phyloP scores from a whole-genome alignment of 2,113 vertebrate genomes.

The Eurystomus gularis region DNA sequence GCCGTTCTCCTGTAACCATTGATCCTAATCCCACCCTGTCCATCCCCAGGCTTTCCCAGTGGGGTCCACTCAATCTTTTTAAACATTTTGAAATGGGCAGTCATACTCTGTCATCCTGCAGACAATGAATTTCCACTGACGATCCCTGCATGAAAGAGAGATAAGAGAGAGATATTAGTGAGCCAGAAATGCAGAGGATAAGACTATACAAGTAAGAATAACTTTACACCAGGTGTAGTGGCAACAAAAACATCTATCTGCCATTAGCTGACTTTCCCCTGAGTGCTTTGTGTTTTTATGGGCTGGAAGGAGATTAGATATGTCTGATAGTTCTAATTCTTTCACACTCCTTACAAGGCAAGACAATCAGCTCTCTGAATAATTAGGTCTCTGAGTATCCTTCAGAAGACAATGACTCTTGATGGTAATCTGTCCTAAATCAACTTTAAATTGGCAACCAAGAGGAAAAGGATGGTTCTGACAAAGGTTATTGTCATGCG shows the following conservation, averaged over 20 bases:
- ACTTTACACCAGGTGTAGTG: not conserved
- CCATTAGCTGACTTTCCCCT: not conserved
- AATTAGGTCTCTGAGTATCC: not conserved
- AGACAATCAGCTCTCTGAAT: not conserved
- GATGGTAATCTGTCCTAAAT: not conserved
- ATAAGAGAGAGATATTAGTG: not conserved
- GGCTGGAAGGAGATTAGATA: not conserved
- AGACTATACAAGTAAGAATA: not conserved
- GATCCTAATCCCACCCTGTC: not conserved
- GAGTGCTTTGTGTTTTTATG: not conserved
- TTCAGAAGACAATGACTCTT: not conserved
- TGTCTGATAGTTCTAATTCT: not conserved
- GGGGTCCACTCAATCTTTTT: constrained; percentile 6
- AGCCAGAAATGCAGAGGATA: not conserved
- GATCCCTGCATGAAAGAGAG: constrained; percentile 83
- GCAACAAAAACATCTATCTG: not conserved
- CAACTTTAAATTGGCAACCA: not conserved
- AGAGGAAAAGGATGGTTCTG: not conserved
- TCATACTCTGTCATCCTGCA: constrained; percentile 96
- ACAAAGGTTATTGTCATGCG: not conserved
- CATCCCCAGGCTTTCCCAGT: not conserved
- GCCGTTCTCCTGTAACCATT: not conserved
- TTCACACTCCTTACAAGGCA: not conserved
- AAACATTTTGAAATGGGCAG: constrained; percentile 90
- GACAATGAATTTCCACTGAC: constrained; percentile 97